phyloP scores from a whole-genome alignment of 2,113 vertebrate species.

The Entosphenus tridentatus region DNA sequence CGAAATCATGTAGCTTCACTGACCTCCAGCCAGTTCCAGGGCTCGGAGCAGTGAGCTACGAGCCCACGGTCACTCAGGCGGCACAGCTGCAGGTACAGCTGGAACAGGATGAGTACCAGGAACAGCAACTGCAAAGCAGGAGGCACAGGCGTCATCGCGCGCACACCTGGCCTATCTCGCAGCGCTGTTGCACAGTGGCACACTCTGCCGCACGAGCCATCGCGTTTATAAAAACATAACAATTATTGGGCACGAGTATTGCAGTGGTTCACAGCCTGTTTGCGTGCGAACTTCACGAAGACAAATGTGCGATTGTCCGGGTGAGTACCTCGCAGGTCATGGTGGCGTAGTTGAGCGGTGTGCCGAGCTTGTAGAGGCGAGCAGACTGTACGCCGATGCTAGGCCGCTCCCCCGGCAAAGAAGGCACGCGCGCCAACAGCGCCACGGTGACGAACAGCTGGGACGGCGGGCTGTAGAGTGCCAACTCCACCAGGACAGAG shows the following conservation, averaged over 20 bases:
- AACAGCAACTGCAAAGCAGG: slow-evolving; percentile 23
- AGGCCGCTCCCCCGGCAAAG: slow-evolving; percentile 12
- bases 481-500: slow-evolving; percentile 20
- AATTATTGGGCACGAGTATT: no score
- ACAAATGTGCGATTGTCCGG: no score
- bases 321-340: slow-evolving; percentile 22
- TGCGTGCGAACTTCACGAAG: no score
- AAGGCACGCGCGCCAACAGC: slow-evolving; percentile 15
- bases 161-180: no score
- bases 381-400: slow-evolving; percentile 21
- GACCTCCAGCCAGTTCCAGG: slow-evolving; percentile 32
- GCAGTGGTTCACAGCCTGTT: no score
- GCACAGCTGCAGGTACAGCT: slow-evolving; percentile 21
- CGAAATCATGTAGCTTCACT: slow-evolving; percentile 8
- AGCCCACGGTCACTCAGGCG: slow-evolving; percentile 18
- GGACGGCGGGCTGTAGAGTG: slow-evolving; percentile 23
- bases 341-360: slow-evolving; percentile 13
- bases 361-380: slow-evolving; percentile 14
- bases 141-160: neutral
- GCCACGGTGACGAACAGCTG: slow-evolving; percentile 26
- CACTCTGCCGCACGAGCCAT: no score
- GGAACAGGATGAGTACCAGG: slow-evolving; percentile 22
- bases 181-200: no score
- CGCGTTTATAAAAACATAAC: no score
- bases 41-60: slow-evolving; percentile 18